Percentiles rank a stretch among this genome's conserved stretches.
Evolutionary conservation across 2,888 invertebrate species (phyloP).

Genomic region (Aquatica leii): DNA sequence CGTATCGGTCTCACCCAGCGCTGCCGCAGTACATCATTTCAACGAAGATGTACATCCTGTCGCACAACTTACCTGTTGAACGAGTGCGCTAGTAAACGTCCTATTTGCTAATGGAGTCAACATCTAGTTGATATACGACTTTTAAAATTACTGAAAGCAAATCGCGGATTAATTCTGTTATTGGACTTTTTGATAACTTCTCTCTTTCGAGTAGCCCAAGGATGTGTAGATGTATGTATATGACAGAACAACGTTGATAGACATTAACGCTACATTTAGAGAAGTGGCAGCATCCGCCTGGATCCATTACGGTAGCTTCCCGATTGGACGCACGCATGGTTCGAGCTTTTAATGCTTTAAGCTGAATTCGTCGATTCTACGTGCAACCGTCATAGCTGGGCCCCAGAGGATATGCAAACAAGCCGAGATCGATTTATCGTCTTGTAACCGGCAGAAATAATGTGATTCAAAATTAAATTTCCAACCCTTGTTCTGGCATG

Average conservation of each 20-base stretch:
- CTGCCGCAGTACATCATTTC: slow-evolving; percentile 45
- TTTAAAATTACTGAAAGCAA: slow-evolving; percentile 1
- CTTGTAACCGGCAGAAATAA: slow-evolving; percentile 56
- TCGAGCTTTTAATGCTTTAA: slow-evolving; percentile 33
- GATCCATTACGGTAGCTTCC: slow-evolving; percentile 41
- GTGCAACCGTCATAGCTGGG: slow-evolving; percentile 33
- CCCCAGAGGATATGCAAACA: slow-evolving; percentile 44
- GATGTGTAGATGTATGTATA: slow-evolving; percentile 9
- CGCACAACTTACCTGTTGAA: slow-evolving; percentile 51
- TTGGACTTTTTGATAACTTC: background rate
- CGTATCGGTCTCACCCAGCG: slow-evolving; percentile 14
- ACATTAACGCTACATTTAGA: slow-evolving; percentile 32
- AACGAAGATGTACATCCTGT: slow-evolving; percentile 44
- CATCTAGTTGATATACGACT: background rate
- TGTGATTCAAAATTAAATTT: slow-evolving; percentile 58
- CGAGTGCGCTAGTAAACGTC: slow-evolving; percentile 23
- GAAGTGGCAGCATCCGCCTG: slow-evolving; percentile 37
- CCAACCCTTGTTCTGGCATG: slow-evolving; percentile 53
- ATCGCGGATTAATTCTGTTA: background rate
- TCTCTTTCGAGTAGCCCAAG: slow-evolving; percentile 11
- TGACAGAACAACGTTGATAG: slow-evolving; percentile 29
- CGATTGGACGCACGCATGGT: slow-evolving; percentile 39
- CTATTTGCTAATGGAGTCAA: slow-evolving; percentile 22
- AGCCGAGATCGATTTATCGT: slow-evolving; percentile 55
- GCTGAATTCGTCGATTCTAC: slow-evolving; percentile 31